phyloP scores from a whole-genome alignment of 2,888 invertebrate genomes.

The Hoplodrina ambigua region DNA sequence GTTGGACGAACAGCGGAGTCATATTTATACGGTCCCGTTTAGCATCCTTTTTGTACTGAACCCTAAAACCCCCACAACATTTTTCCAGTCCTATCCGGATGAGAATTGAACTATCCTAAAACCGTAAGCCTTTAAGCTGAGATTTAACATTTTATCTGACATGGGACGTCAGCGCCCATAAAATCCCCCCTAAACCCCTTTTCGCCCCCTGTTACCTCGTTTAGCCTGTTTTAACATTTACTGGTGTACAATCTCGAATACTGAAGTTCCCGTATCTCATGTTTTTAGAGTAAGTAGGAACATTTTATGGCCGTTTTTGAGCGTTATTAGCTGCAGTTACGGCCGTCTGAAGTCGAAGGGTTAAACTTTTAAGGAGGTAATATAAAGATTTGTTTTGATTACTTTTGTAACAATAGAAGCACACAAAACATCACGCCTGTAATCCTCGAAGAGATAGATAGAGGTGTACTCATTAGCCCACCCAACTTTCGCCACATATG shows the following conservation, averaged over 20 bases:
- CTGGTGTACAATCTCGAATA: slow-evolving; percentile 21
- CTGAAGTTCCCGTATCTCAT: slow-evolving; percentile 22
- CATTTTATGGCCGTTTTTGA: slow-evolving; percentile 34
- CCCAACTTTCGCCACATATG: no score
- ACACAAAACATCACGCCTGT: no score
- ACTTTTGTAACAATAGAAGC: background rate
- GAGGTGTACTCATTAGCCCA: no score
- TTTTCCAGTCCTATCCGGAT: background rate
- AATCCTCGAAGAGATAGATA: no score
- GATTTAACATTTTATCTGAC: slow-evolving; percentile 47
- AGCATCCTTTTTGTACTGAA: no score
- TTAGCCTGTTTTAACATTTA: slow-evolving; percentile 46
- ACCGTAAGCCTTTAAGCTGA: slow-evolving; percentile 18
- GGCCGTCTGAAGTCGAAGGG: background rate
- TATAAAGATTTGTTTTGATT: no score
- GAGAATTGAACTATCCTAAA: background rate
- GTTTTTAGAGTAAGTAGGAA: slow-evolving; percentile 50
- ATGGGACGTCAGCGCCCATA: slow-evolving; percentile 40
- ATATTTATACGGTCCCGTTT: no score
- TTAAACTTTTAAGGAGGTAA: background rate
- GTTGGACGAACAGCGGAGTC: no score
- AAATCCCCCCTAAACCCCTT: slow-evolving; percentile 14
- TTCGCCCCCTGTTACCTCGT: background rate
- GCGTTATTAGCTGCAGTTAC: background rate
- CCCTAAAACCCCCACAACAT: background rate